Conservation (phyloP, 2,888 invertebrate genomes). For the Oscheius sp. region DNA sequence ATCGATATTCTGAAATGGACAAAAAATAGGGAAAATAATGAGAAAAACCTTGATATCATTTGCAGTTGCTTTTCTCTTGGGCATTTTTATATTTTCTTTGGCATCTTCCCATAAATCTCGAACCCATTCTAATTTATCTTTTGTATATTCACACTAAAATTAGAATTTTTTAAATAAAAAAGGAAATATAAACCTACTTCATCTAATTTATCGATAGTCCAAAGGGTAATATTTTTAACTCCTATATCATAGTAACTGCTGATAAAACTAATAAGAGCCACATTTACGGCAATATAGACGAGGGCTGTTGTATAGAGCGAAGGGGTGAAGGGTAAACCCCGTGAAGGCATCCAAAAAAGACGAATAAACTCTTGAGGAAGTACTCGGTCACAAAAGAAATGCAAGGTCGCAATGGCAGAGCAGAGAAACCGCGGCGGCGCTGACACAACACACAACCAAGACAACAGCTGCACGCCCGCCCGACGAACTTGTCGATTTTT, state of each 20-base stretch:
- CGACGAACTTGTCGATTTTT: slow-evolving; percentile 6
- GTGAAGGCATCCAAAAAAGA: slow-evolving; percentile 22
- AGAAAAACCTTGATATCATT: slow-evolving; percentile 45
- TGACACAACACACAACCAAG: slow-evolving; percentile 30
- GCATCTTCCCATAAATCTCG: slow-evolving; percentile 46
- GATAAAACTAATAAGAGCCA: slow-evolving; percentile 63
- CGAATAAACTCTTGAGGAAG: neutral
- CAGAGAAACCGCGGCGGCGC: slow-evolving; percentile 32
- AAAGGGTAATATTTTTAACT: slow-evolving; percentile 46
- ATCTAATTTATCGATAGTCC: slow-evolving; percentile 50
- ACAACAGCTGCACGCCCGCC: slow-evolving; percentile 32
- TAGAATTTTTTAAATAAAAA: neutral
- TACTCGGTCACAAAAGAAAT: neutral
- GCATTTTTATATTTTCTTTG: slow-evolving; percentile 44
- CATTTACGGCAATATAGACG: slow-evolving; percentile 41
- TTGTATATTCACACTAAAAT: slow-evolving; percentile 51
- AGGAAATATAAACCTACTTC: slow-evolving; percentile 44
- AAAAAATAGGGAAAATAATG: neutral
- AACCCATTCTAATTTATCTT: slow-evolving; percentile 46
- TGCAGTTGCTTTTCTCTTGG: slow-evolving; percentile 40
- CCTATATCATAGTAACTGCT: slow-evolving; percentile 63
- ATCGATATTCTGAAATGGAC: slow-evolving; percentile 38
- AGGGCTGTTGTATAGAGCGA: slow-evolving; percentile 27
- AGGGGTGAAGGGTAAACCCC: slow-evolving; percentile 23
- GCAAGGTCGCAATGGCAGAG: slow-evolving; percentile 32